These are phyloP conservation scores for Phaonia tiefii DNA, from an alignment of 2,888 invertebrate species.

Conservation along the genomic window DNA sequence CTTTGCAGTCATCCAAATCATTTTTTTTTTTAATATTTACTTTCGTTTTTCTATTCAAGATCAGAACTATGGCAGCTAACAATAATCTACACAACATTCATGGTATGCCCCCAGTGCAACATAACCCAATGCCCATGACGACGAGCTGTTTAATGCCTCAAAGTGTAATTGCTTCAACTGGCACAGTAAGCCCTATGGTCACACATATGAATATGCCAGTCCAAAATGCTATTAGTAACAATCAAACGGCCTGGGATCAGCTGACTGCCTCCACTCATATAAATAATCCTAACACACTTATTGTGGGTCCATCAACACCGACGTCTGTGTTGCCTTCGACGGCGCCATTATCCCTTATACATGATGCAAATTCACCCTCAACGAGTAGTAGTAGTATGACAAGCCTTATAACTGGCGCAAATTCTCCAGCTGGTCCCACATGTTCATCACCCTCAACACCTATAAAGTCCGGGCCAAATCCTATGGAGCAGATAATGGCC, in stretches of 20 bases:
- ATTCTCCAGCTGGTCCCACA: slow-evolving; percentile 74
- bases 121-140: slow-evolving; percentile 59
- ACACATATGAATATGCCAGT: slow-evolving; percentile 72
- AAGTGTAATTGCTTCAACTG: slow-evolving; percentile 75
- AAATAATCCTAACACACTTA: slow-evolving; percentile 65
- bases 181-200: slow-evolving; percentile 74
- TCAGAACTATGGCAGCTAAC: slow-evolving; percentile 74
- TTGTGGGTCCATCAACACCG: slow-evolving; percentile 64
- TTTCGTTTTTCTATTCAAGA: slow-evolving; percentile 28
- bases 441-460: slow-evolving; percentile 79
- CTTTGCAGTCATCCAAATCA: too few species aligned
- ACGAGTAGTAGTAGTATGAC: slow-evolving; percentile 43
- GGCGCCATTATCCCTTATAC: slow-evolving; percentile 50
- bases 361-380: slow-evolving; percentile 47
- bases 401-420: slow-evolving; percentile 72
- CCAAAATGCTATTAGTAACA: slow-evolving; percentile 69
- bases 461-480: slow-evolving; percentile 76
- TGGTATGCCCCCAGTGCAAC: slow-evolving; percentile 39
- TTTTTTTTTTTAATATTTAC: not conserved
- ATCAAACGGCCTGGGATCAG: slow-evolving; percentile 80
- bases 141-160: slow-evolving; percentile 69
- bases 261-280: slow-evolving; percentile 76
- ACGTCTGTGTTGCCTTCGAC: slow-evolving; percentile 64
- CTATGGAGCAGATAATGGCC: slow-evolving; percentile 75
- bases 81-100: slow-evolving; percentile 72